A percentile compares a stretch with the other conserved stretches of the same genome.
Conservation (phyloP, 2,113 vertebrate species). For the Alaudala cheleensis region DNA sequence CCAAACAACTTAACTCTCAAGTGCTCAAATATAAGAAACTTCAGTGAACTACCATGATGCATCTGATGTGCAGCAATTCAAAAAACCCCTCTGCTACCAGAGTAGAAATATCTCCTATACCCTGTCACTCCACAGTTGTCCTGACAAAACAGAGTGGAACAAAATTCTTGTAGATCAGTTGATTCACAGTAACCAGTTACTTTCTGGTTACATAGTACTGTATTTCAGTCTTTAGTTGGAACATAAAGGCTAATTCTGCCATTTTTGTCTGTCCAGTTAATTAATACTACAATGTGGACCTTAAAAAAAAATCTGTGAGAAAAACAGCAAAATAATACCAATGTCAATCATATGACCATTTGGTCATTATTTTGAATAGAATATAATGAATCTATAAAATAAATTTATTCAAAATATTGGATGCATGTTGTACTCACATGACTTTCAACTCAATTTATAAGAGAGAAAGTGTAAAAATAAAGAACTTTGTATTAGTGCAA, state of each 20-base stretch:
- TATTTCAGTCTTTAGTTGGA: background rate
- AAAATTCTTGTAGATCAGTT: background rate
- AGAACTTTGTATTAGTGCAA: background rate
- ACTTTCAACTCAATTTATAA: background rate
- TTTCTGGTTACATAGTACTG: background rate
- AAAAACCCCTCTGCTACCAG: background rate
- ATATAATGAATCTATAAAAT: background rate
- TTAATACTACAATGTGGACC: background rate
- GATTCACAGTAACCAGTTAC: background rate
- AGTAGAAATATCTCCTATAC: background rate
- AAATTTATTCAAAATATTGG: background rate
- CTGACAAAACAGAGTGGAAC: background rate
- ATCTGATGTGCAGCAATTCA: background rate
- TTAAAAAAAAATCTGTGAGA: background rate
- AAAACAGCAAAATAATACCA: background rate
- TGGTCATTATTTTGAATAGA: background rate
- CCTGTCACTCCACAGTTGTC: background rate
- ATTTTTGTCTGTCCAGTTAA: background rate
- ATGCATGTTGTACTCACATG: background rate
- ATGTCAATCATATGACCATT: background rate
- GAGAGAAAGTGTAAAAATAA: background rate
- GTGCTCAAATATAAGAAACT: background rate
- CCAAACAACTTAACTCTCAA: background rate
- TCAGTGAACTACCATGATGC: background rate
- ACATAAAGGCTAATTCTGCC: background rate